These are phyloP conservation scores for Mustela nigripes DNA, from an alignment of 2,113 vertebrate species.

Conservation along the genomic window DNA sequence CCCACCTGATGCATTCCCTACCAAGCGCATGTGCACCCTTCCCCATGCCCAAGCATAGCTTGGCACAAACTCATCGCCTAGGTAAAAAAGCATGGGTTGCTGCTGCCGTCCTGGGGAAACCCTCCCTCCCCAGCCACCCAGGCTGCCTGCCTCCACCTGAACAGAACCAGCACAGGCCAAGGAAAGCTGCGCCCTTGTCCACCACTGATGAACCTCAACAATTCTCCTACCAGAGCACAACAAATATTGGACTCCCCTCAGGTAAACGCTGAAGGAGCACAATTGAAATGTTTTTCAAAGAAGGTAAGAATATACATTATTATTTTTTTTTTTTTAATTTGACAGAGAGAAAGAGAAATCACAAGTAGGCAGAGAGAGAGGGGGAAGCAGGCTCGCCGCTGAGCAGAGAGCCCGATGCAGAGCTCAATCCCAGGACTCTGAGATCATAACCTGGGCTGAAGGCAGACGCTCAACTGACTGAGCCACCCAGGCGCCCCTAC, in stretches of 20 bases:
- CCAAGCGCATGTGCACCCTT: rapidly evolving
- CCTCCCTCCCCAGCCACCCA: no score
- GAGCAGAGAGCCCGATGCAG: no score
- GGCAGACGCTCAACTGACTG: no score
- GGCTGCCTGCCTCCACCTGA: not conserved
- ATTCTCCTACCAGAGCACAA: not conserved
- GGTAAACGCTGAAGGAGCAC: not conserved
- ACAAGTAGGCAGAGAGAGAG: no score
- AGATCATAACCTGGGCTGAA: no score
- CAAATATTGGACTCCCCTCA: not conserved
- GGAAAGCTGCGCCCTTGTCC: not conserved
- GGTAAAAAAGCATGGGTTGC: not conserved
- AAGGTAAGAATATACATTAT: not conserved
- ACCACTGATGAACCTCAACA: not conserved
- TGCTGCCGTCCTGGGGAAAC: not conserved
- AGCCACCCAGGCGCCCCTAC: no score
- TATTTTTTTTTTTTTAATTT: not conserved
- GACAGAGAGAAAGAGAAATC: no score
- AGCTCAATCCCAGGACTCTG: no score
- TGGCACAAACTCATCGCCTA: not conserved
- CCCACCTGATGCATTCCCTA: not conserved
- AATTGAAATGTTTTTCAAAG: not conserved
- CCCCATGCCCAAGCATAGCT: not conserved
- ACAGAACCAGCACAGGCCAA: not conserved
- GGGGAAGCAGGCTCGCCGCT: no score